Conservation (phyloP, 1,140 invertebrate genomes). For the Aphidius gifuensis region DNA sequence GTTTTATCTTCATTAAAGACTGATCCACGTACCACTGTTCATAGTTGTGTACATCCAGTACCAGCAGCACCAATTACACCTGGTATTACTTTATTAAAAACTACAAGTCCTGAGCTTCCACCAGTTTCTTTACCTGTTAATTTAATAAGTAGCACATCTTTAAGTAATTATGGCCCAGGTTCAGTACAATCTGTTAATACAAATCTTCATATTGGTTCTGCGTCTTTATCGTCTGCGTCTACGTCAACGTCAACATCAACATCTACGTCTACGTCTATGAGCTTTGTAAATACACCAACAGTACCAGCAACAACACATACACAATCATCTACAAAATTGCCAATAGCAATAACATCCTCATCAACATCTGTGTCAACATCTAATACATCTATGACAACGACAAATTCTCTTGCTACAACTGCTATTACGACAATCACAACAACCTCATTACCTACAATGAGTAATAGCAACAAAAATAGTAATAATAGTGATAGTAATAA, state of each 20-base stretch:
- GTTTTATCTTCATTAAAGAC: slow-evolving; percentile 28
- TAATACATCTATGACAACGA: slow-evolving; percentile 16
- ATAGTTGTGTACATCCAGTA: slow-evolving; percentile 44
- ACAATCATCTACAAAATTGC: slow-evolving; percentile 20
- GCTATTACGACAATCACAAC: slow-evolving; percentile 24
- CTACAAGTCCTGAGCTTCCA: slow-evolving; percentile 51
- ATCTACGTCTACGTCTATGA: slow-evolving; percentile 3
- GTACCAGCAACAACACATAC: slow-evolving; percentile 18
- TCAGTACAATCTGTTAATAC: slow-evolving; percentile 28
- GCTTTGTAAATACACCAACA: background rate
- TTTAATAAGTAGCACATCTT: slow-evolving; percentile 30
- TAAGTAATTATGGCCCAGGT: slow-evolving; percentile 30
- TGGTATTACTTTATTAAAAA: slow-evolving; percentile 46
- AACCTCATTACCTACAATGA: slow-evolving; percentile 7
- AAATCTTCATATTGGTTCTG: slow-evolving; percentile 17
- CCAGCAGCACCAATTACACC: slow-evolving; percentile 50
- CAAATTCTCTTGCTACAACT: slow-evolving; percentile 26
- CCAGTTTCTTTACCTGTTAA: slow-evolving; percentile 46
- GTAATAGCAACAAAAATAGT: slow-evolving; percentile 22
- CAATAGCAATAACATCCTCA: slow-evolving; percentile 18
- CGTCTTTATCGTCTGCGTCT: slow-evolving; percentile 13
- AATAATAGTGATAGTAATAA: slow-evolving; percentile 20
- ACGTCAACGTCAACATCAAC: background rate
- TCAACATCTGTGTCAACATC: slow-evolving; percentile 26
- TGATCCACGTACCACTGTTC: slow-evolving; percentile 38